Evolutionary conservation across 1,140 invertebrate species (phyloP), one percentile per base, ranked within the genome.

Genomic region (Laupala kohalensis): DNA sequence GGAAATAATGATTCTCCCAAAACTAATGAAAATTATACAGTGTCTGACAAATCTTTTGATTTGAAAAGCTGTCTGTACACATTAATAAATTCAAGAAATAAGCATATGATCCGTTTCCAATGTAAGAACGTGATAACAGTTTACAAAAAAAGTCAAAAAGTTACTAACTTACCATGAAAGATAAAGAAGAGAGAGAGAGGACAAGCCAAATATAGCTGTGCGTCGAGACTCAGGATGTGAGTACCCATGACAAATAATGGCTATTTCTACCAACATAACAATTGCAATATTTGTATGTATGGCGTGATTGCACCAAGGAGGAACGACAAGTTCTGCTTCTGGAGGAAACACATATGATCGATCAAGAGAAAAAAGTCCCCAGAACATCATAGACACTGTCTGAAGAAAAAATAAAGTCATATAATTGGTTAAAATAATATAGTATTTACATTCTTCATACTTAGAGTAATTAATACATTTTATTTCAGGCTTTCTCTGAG

Each of bases 301-400:
- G 26, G 86, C 84, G 77, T 90, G 89, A 77, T 91, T 91, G 73
- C 90, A 80, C 87, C 88, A 90, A 73, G 79, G 76, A 37, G 89
- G 88, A 70, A 89, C 83, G 26, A 88, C 79, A 29, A 78, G 74
- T 75, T 91, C 89, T 65, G 87, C 80, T 5, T 80, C 77, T 75
- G 80, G 77, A 0, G 90, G 89, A 77, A 88, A 87, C 3, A 91
- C 84, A 71, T 89, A 81, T 77, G 90, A 87, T 62, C 89, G 80
- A 78, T 91, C 86, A 26, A 89, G 83, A 25, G 80, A 77, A 80
- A 85, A 91, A 2, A 90, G 77, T 4, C 75, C 78, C 90, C 90
- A 91, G 79, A 91, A 91, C 76, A 86, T 84, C 24, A 82, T 73
- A n/a, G 83, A 82, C 0, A 90, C 88, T 79, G 89, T 87, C 86